phyloP scores from a whole-genome alignment of 2,888 invertebrate species.

The Pollenia angustigena region DNA sequence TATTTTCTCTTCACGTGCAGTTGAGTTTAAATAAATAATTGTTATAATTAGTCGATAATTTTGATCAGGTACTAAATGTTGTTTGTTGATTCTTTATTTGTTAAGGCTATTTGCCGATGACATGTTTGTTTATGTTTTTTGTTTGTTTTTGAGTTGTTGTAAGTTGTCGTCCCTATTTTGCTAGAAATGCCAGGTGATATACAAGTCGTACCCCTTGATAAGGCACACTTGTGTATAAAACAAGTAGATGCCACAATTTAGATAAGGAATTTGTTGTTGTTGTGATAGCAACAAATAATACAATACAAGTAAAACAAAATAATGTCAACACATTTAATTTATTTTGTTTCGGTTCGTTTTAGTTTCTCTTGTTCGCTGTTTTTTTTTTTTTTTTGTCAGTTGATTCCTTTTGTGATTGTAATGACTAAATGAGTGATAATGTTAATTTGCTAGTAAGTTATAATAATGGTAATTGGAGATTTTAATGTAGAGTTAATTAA shows the following conservation, averaged over 20 bases:
- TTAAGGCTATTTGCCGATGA: background rate
- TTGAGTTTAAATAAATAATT: background rate
- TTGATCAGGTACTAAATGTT: slow-evolving; percentile 31
- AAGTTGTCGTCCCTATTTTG: background rate
- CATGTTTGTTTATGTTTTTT: background rate
- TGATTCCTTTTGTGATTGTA: slow-evolving; percentile 12
- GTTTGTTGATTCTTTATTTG: slow-evolving; percentile 26
- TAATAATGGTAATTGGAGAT: slow-evolving; percentile 42
- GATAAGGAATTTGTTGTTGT: slow-evolving; percentile 51
- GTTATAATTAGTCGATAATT: slow-evolving; percentile 28
- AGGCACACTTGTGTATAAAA: background rate
- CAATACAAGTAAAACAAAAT: background rate
- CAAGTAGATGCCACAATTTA: slow-evolving; percentile 15
- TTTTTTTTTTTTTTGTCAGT: background rate
- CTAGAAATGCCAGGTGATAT: slow-evolving; percentile 38
- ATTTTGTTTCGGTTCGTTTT: background rate
- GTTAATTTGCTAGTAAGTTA: slow-evolving; percentile 41
- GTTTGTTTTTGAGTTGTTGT: background rate
- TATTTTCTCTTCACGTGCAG: too few relatives aligned
- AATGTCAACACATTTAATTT: slow-evolving; percentile 19
- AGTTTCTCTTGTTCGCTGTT: background rate
- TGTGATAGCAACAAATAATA: slow-evolving; percentile 21
- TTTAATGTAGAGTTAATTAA: slow-evolving; percentile 17
- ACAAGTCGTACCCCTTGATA: slow-evolving; percentile 13
- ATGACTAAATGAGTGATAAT: slow-evolving; percentile 37